These are phyloP conservation scores for Procambarus virginalis DNA, from an alignment of 1,140 invertebrate genomes.

Conservation along the genomic window DNA sequence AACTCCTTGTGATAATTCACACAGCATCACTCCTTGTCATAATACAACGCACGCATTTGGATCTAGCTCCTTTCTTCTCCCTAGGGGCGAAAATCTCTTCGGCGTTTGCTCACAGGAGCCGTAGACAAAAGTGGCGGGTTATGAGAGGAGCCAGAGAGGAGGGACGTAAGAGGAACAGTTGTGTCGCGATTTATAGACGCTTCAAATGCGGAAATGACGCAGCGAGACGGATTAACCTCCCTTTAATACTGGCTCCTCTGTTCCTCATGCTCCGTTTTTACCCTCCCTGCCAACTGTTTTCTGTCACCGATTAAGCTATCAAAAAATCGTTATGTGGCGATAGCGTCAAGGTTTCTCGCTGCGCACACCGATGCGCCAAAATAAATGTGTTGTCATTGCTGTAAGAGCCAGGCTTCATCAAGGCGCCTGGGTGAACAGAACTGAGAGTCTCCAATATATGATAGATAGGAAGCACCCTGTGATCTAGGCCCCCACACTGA, in stretches of 20 bases:
- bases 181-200: conserved; percentile 29
- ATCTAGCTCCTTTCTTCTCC: conserved; percentile 11
- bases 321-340: neutral
- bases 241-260: conserved; percentile 39
- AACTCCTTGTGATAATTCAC: conserved; percentile 27
- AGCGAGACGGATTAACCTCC: conserved; percentile 39
- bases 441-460: too few relatives aligned
- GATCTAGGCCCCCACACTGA: too few relatives aligned
- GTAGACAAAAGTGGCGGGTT: neutral
- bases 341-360: too few relatives aligned
- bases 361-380: too few relatives aligned
- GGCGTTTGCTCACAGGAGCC: neutral
- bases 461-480: too few relatives aligned
- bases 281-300: conserved; percentile 25
- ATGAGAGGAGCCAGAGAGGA: neutral
- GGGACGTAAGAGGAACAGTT: conserved; percentile 15
- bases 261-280: conserved; percentile 5
- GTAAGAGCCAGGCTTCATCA: too few relatives aligned
- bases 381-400: too few relatives aligned
- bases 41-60: conserved; percentile 46
- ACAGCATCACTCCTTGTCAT: conserved; percentile 48
- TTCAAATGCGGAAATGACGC: conserved; percentile 62
- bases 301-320: neutral
- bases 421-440: too few relatives aligned
- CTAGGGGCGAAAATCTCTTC: conserved; percentile 4